Conservation (phyloP, 2,888 invertebrate species). For the Auanema sp. region DNA sequence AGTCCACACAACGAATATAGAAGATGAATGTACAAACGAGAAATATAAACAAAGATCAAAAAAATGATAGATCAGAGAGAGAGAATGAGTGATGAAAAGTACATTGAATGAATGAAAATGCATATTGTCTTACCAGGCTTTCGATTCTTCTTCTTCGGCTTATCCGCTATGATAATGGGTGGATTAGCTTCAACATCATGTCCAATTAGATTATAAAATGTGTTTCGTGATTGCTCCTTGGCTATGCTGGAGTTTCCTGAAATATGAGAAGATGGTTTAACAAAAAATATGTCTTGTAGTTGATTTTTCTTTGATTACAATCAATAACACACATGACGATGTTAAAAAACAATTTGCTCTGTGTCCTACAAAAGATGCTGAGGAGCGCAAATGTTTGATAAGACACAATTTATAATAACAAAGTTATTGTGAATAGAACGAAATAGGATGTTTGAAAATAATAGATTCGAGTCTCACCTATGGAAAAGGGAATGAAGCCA, state of each 20-base stretch:
- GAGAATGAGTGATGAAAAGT: neutral
- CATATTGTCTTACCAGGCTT: neutral
- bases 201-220: constrained; percentile 14
- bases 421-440: neutral
- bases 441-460: neutral
- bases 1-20: neutral
- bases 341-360: too few relatives aligned
- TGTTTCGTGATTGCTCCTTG: constrained; percentile 14
- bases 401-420: neutral
- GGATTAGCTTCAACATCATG: constrained; percentile 7
- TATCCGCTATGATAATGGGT: neutral
- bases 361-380: neutral
- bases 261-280: constrained; percentile 2
- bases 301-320: neutral
- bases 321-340: too few relatives aligned
- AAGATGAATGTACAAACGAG: neutral
- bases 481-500: constrained; percentile 31
- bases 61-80: neutral
- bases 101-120: neutral
- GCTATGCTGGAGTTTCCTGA: constrained; percentile 13
- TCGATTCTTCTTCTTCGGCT: neutral
- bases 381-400: neutral
- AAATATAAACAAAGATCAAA: neutral
- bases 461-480: constrained; percentile 19
- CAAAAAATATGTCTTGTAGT: neutral